Conservation (phyloP, 1,140 invertebrate species). For the Tetragnatha versicolor region DNA sequence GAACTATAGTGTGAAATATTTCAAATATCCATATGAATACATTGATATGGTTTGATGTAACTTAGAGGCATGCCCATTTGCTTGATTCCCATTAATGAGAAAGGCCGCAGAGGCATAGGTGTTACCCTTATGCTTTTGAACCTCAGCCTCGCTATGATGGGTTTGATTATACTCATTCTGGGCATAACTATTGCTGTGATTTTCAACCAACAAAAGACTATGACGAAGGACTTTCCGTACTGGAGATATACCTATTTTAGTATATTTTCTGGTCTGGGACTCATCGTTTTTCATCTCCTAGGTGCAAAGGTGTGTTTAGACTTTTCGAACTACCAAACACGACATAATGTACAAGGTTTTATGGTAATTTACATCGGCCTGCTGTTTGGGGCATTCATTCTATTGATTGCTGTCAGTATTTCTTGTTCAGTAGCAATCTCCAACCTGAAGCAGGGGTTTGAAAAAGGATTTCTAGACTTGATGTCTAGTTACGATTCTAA, state of each 20-base stretch:
- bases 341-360: not conserved
- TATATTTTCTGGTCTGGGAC: constrained; percentile 5
- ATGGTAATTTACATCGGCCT: not conserved
- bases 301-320: constrained; percentile 18
- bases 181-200: not conserved
- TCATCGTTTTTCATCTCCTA: constrained; percentile 3
- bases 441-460: not conserved
- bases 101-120: not conserved
- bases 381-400: not conserved
- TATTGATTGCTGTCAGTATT: constrained; percentile 21
- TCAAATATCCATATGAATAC: too few relatives aligned
- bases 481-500: constrained; percentile 19
- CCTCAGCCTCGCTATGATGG: constrained; percentile 6
- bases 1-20: too few relatives aligned
- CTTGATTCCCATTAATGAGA: not conserved
- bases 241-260: not conserved
- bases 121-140: constrained; percentile 21
- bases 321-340: not conserved
- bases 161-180: not conserved
- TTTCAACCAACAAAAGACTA: constrained; percentile 4
- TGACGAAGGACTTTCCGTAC: constrained; percentile 10
- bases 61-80: constrained; percentile 33
- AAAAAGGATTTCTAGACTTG: constrained; percentile 20
- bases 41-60: too few relatives aligned
- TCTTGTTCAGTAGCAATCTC: not conserved